Conservation (phyloP, 2,113 vertebrate genomes). For the Rhabdomys dilectus region DNA sequence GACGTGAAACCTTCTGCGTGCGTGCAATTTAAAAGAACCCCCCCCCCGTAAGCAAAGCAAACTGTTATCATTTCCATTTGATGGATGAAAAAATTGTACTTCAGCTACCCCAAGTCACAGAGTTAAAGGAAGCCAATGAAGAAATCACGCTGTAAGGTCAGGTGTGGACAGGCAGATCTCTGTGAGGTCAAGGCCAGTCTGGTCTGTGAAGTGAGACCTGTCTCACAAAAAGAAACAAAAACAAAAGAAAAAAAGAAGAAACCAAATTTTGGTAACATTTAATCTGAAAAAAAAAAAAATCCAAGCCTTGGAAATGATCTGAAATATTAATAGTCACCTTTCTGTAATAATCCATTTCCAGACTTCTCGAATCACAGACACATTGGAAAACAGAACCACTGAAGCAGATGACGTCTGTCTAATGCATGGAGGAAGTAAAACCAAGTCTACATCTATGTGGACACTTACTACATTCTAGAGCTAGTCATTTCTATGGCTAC, state of each 20-base stretch:
- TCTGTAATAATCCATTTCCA: not conserved
- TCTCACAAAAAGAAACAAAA: not conserved
- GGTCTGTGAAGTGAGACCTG: not conserved
- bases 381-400: not conserved
- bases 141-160: not conserved
- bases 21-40: not conserved
- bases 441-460: not conserved
- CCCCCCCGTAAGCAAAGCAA: too few relatives aligned
- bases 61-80: not conserved
- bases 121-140: not conserved
- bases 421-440: not conserved
- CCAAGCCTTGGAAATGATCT: not conserved
- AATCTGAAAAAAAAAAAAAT: not conserved
- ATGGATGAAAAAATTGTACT: not conserved
- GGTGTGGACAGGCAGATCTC: not conserved
- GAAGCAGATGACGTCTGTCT: not conserved
- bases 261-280: not conserved
- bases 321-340: not conserved
- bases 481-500: not conserved
- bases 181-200: not conserved
- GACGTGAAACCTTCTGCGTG: not conserved
- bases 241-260: not conserved
- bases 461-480: constrained; percentile 43
- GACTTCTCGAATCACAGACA: not conserved
- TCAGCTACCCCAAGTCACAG: not conserved